Evolutionary conservation across 2,797 vertebrate species (phyloP).

Genomic region (Oceanodroma leucorhoa): DNA sequence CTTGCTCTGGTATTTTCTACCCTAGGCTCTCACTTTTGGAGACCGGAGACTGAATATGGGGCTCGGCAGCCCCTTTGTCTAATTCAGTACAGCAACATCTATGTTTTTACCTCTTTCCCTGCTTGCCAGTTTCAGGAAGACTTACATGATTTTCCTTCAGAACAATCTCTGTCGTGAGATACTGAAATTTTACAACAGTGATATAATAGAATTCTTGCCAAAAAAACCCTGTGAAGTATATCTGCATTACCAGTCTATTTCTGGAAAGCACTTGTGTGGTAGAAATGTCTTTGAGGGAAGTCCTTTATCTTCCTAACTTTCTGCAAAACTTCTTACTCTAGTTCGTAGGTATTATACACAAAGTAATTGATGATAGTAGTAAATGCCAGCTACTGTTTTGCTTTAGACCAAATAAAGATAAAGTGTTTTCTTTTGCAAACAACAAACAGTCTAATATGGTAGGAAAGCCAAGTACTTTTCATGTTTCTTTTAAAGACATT

Average conservation of each 20-base stretch:
- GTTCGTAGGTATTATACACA: not conserved
- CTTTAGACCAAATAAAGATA: not conserved
- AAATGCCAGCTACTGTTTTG: not conserved
- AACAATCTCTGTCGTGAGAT: not conserved
- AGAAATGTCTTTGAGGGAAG: not conserved
- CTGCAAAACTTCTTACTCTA: not conserved
- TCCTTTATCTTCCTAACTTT: not conserved
- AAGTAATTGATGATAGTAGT: not conserved
- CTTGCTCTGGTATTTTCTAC: not conserved
- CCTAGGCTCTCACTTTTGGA: not conserved
- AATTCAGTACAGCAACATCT: not conserved
- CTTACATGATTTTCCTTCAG: not conserved
- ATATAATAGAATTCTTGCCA: not conserved
- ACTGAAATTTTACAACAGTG: not conserved
- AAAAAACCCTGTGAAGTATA: not conserved
- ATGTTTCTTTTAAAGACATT: not conserved
- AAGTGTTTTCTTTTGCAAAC: not conserved
- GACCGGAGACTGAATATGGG: not conserved
- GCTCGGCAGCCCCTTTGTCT: not conserved
- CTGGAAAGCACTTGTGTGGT: not conserved
- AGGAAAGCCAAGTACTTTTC: not conserved
- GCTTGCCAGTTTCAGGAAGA: not conserved
- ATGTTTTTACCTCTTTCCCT: not conserved
- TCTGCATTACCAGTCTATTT: not conserved
- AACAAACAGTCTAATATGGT: not conserved